phyloP scores from a whole-genome alignment of 2,113 vertebrate genomes.

The Colistium nudipinnis region DNA sequence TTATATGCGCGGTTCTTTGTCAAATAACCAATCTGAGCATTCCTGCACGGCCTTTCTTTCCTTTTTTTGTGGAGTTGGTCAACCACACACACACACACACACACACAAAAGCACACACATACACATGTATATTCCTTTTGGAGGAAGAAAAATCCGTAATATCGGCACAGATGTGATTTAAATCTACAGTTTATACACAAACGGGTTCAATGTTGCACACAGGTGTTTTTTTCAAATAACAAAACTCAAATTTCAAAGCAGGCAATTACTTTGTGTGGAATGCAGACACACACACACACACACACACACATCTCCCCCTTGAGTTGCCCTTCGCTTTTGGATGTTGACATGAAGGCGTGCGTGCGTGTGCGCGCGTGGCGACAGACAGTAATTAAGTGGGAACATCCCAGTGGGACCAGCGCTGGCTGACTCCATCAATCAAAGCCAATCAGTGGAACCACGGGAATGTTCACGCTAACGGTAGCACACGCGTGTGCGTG shows the following conservation, averaged over 20 bases:
- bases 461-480: slow-evolving; percentile 69
- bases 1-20: slow-evolving; percentile 70
- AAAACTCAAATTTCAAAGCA: slow-evolving; percentile 25
- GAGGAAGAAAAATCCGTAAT: too few species aligned
- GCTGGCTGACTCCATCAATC: slow-evolving; percentile 71
- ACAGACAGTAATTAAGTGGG: slow-evolving; percentile 77
- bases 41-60: slow-evolving; percentile 55
- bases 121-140: slow-evolving; percentile 47
- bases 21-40: slow-evolving; percentile 71
- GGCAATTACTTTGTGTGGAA: slow-evolving; percentile 25
- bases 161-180: too few species aligned
- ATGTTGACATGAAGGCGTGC: slow-evolving; percentile 64
- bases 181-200: not conserved
- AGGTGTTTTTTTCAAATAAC: slow-evolving; percentile 4
- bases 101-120: slow-evolving; percentile 14
- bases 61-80: slow-evolving; percentile 49
- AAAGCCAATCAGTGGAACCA: slow-evolving; percentile 61
- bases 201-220: slow-evolving; percentile 9
- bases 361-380: slow-evolving; percentile 65
- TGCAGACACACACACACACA: slow-evolving; percentile 19
- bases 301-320: slow-evolving; percentile 18
- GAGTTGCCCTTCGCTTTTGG: slow-evolving; percentile 48
- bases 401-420: slow-evolving; percentile 70
- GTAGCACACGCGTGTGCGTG: slow-evolving; percentile 7
- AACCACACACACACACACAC: slow-evolving; percentile 43